These are phyloP conservation scores for Caenorhabditis sulstoni DNA, from an alignment of 2,888 invertebrate species.

Conservation along the genomic window DNA sequence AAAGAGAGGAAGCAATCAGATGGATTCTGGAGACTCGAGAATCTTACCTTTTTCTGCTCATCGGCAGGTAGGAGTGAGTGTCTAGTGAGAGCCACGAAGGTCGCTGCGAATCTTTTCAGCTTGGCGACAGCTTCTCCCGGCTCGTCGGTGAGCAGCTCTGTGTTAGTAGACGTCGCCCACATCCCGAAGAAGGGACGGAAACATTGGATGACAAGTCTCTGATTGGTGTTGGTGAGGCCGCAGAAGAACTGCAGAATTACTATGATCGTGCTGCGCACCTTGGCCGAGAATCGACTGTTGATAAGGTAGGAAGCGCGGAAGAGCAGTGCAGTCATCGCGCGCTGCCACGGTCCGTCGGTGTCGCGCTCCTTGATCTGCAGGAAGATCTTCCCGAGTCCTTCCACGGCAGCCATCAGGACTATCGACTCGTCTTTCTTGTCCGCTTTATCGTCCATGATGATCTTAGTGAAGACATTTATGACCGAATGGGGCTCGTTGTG, in stretches of 20 bases:
- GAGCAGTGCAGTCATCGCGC: constrained; percentile 20
- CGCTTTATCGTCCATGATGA: background rate
- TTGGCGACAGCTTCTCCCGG: background rate
- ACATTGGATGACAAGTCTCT: background rate
- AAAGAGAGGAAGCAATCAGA: background rate
- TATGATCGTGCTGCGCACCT: constrained; percentile 36
- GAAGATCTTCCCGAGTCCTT: constrained; percentile 23
- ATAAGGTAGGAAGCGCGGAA: constrained; percentile 24
- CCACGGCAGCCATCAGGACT: constrained; percentile 15
- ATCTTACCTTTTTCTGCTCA: background rate
- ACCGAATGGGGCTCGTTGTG: too few relatives aligned
- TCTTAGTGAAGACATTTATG: constrained; percentile 1
- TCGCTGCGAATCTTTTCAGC: constrained; percentile 33
- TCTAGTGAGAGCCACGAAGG: constrained; percentile 32
- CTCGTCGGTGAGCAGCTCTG: background rate
- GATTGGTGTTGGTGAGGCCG: constrained; percentile 7
- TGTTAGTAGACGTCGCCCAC: constrained; percentile 10
- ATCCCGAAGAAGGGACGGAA: constrained; percentile 40
- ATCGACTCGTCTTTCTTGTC: background rate
- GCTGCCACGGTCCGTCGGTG: constrained; percentile 4
- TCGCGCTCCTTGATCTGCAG: constrained; percentile 9
- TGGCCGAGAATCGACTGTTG: background rate
- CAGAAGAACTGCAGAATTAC: constrained; percentile 38
- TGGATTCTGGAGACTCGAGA: background rate
- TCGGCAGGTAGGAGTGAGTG: constrained; percentile 15